Percentiles rank a stretch among this genome's conserved stretches.
Conservation (phyloP, 2,888 invertebrate genomes). For the Chelonus formosanus region DNA sequence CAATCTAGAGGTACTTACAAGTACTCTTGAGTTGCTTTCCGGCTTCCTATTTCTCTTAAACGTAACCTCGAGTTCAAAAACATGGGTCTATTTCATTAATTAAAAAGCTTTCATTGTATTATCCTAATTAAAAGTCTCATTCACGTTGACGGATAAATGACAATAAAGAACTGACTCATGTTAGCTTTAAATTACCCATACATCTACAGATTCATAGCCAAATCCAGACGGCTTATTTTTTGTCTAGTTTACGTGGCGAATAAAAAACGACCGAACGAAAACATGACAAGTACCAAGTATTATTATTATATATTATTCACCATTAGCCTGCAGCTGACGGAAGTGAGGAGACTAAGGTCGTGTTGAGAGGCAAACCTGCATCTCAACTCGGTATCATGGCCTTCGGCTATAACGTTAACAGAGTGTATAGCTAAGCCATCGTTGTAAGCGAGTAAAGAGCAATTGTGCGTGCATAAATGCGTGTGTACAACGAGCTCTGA, state of each 20-base stretch:
- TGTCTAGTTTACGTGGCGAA: too few relatives aligned
- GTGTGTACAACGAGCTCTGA: background rate
- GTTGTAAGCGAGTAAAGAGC: constrained; percentile 19
- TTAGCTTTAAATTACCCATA: too few relatives aligned
- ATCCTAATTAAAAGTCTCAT: too few relatives aligned
- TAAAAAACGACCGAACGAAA: too few relatives aligned
- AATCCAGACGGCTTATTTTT: too few relatives aligned
- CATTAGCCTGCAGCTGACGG: constrained; percentile 62
- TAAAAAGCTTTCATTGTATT: too few relatives aligned
- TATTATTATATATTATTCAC: constrained; percentile 51
- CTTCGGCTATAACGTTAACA: constrained; percentile 46
- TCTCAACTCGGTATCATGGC: constrained; percentile 56
- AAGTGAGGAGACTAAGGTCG: constrained; percentile 60
- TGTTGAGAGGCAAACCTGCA: constrained; percentile 54
- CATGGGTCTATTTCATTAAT: too few relatives aligned
- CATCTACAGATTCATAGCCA: too few relatives aligned
- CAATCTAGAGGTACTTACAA: constrained; percentile 8
- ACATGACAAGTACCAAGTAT: background rate
- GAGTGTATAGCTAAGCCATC: background rate
- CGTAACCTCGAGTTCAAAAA: constrained; percentile 7
- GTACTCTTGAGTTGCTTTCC: constrained; percentile 6
- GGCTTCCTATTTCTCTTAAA: constrained; percentile 5
- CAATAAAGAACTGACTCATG: too few relatives aligned
- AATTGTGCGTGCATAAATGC: constrained; percentile 38
- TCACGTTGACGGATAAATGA: too few relatives aligned